Base-by-base conservation (phyloP, 2,797 vertebrate genomes). In the Myotis pilosus region DNA sequence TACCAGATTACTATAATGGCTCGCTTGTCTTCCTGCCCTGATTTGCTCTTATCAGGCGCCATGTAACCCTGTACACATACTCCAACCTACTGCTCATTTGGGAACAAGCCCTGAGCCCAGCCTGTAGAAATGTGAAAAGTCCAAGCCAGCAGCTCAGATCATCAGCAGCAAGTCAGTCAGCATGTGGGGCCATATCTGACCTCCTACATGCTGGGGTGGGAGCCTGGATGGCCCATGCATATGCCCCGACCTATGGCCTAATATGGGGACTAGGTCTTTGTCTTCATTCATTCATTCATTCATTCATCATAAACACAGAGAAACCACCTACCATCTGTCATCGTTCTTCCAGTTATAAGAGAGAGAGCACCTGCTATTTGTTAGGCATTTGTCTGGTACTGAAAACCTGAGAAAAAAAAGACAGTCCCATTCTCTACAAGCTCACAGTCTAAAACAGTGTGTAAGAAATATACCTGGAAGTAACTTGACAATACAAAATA, bases 401-500 rank as follows among this genome's bases (percentile, higher is more conserved):
- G 19, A 84, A 28, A 95, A 85, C 60, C 8, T 2, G 10, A 55
- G 8, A 23, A 9, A 38, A 62, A 66, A 64, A 88, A 20, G 20
- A 15, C 5, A 47, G 41, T 44, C 16, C 57, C 36, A 4, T 28
- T 84, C 41, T 71, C 6, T 38, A 80, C 19, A 79, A 84, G 10
- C 33, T 91, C 33, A 20, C 10, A 10, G 17, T 72, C 71, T 74
- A 44, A 36, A 69, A 28, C 13, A 47, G 51, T 41, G 5, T 60
- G 5, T 41, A 60, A 81, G 15, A 10, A 30, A 10, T 10, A 1
- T 47, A 20, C 7, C 30, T 74, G 5, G 64, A 75, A 62, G 69
- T 93, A 81, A 84, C 66, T 6, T 51, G 69, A 55, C 13, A 91
- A 22, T 83, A 30, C 71, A 91, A 89, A 94, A 36, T 72, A n/a